These are phyloP conservation scores for Epinephelus moara DNA, from an alignment of 2,113 vertebrate species.

Conservation along the genomic window DNA sequence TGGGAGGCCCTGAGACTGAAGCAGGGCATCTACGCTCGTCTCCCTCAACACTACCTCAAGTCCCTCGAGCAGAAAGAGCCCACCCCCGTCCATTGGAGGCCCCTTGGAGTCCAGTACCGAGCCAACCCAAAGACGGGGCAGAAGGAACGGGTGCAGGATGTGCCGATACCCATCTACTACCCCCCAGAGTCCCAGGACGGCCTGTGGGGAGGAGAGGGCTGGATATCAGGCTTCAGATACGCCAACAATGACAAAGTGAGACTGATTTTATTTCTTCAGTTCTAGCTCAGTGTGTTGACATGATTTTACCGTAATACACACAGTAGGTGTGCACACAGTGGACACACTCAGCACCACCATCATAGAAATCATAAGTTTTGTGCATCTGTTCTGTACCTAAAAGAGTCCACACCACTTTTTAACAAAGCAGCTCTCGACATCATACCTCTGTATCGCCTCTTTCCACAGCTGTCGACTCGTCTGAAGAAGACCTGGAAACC, in stretches of 20 bases:
- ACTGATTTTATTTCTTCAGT: not conserved
- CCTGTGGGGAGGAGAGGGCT: slow-evolving; percentile 96
- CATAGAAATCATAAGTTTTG: not conserved
- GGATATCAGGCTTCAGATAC: slow-evolving; percentile 89
- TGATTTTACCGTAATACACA: too few species aligned
- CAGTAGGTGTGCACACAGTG: too few species aligned
- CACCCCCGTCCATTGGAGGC: slow-evolving; percentile 89
- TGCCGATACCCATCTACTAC: slow-evolving; percentile 87
- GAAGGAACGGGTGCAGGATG: slow-evolving; percentile 91
- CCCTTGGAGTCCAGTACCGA: slow-evolving; percentile 84
- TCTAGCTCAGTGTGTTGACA: not conserved
- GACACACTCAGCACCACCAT: not conserved
- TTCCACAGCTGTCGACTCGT: slow-evolving; percentile 86
- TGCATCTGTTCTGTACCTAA: too few species aligned
- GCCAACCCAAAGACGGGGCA: slow-evolving; percentile 85
- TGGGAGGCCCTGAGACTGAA: slow-evolving; percentile 88
- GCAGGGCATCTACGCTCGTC: slow-evolving; percentile 89
- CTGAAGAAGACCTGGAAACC: slow-evolving; percentile 93
- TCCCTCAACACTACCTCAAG: slow-evolving; percentile 90
- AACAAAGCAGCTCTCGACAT: too few species aligned
- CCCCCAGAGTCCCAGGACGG: slow-evolving; percentile 89
- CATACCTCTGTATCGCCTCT: not conserved
- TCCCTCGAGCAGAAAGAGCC: slow-evolving; percentile 82
- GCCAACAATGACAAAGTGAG: slow-evolving; percentile 91
- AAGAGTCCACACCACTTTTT: too few species aligned